phyloP scores from a whole-genome alignment of 2,113 vertebrate species.

The Lathamus discolor region DNA sequence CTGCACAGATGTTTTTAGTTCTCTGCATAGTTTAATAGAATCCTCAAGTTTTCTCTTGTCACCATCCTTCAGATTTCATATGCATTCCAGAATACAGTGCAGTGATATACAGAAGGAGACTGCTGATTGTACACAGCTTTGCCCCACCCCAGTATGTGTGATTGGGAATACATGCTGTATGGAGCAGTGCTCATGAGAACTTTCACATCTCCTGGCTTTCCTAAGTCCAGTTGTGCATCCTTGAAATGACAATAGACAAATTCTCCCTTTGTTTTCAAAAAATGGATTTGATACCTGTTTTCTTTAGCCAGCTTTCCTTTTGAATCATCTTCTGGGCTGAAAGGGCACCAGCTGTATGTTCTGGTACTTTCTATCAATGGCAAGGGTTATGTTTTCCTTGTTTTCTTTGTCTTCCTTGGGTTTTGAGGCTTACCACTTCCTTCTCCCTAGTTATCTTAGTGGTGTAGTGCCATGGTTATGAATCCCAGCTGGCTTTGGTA shows the following conservation, averaged over 20 bases:
- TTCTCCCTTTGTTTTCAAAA: neutral
- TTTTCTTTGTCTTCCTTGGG: neutral
- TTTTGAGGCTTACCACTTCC: neutral
- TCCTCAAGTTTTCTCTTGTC: neutral
- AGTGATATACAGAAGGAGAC: rapidly evolving
- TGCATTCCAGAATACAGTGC: neutral
- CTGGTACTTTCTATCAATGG: neutral
- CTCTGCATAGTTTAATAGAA: neutral
- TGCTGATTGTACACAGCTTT: neutral
- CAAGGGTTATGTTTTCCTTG: neutral
- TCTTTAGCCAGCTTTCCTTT: neutral
- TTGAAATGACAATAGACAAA: neutral
- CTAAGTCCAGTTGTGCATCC: neutral
- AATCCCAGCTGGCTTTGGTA: neutral
- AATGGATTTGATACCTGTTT: neutral
- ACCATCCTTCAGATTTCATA: neutral
- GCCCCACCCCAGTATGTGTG: rapidly evolving
- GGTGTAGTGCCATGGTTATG: neutral
- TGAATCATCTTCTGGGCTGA: neutral
- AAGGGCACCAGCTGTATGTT: neutral
- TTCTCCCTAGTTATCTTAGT: neutral
- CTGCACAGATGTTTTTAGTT: neutral
- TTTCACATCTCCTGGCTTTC: neutral
- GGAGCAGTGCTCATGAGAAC: neutral
- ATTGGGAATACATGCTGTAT: neutral